These are phyloP conservation scores for Caenorhabditis inopinata DNA, from an alignment of 1,140 invertebrate genomes.

Conservation along the genomic window DNA sequence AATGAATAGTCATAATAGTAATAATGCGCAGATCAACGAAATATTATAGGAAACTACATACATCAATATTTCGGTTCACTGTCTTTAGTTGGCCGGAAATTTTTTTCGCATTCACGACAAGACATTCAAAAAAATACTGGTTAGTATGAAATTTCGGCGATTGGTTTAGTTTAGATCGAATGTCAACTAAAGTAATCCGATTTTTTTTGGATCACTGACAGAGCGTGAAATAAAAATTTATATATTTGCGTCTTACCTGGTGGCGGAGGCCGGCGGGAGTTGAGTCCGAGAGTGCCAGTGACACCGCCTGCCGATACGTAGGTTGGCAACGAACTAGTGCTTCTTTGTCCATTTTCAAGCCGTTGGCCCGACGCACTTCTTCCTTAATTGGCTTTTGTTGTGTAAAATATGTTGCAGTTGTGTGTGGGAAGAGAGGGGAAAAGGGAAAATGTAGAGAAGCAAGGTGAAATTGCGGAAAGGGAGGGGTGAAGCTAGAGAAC, in stretches of 20 bases:
- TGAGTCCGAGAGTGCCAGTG: slow-evolving; percentile 22
- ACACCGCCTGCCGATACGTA: slow-evolving; percentile 12
- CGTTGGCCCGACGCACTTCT: slow-evolving; percentile 14
- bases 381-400: slow-evolving; percentile 34
- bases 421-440: background rate
- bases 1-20: no score
- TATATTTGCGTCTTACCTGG: background rate
- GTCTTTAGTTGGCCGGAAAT: slow-evolving; percentile 11
- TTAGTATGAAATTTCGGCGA: background rate
- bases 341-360: slow-evolving; percentile 34
- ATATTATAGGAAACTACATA: no score
- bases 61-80: background rate
- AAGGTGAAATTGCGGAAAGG: background rate
- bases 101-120: background rate
- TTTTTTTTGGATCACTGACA: background rate
- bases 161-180: background rate
- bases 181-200: slow-evolving; percentile 12
- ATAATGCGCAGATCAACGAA: no score
- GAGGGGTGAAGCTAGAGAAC: background rate
- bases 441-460: background rate
- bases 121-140: background rate
- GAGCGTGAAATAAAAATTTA: no score
- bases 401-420: slow-evolving; percentile 34
- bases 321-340: slow-evolving; percentile 27
- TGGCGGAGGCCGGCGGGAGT: slow-evolving; percentile 10